Evolutionary conservation across 2,797 vertebrate species (phyloP), one percentile per base, ranked within the genome.

Genomic region (Parambassis ranga): DNA sequence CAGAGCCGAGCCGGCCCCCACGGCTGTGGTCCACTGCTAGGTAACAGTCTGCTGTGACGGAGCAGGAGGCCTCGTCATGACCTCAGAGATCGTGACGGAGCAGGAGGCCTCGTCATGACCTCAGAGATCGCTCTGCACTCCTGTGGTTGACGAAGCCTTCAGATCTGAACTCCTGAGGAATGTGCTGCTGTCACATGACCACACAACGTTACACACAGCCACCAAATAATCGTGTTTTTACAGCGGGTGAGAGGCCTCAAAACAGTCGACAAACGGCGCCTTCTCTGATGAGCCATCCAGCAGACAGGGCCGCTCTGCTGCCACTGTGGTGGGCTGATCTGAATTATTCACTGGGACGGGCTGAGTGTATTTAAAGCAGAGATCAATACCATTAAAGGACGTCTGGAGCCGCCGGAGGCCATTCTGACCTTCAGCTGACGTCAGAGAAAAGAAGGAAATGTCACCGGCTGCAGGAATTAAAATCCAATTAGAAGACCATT

Each of bases 361-460:
- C 63, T 32, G 69, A 43, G 65, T 67, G 85, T 89, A 86, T 90
- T 90, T 90, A 87, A 84, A 88, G 87, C 62, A 73, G 27, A 48
- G 84, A 93, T 92, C 90, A 65, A 92, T 92, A 88, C 75, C 69
- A 79, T 74, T 85, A 78, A 74, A 89, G 81, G 64, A 79, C 75
- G 69, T 72, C 43, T 64, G 73, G 68, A 77, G 71, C 41, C 67
- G 1, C 31, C 38, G 53, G 61, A 82, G 53, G 55, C 47, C 16
- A 50, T 15, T 41, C 56, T 19, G 33, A 81, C 81, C 83, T 84
- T 80, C 74, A 56, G 1, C 28, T 52, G 24, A 2, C 16, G 38
- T 10, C 27, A 20, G 22, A 4, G 7, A 6, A 7, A 39, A 24
- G 10, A 6, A 2, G 11, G 9, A 35, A n/a, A n/a, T n/a, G n/a